phyloP scores from a whole-genome alignment of 64 coral and sea anemone species.

The Montipora efflorescens region DNA sequence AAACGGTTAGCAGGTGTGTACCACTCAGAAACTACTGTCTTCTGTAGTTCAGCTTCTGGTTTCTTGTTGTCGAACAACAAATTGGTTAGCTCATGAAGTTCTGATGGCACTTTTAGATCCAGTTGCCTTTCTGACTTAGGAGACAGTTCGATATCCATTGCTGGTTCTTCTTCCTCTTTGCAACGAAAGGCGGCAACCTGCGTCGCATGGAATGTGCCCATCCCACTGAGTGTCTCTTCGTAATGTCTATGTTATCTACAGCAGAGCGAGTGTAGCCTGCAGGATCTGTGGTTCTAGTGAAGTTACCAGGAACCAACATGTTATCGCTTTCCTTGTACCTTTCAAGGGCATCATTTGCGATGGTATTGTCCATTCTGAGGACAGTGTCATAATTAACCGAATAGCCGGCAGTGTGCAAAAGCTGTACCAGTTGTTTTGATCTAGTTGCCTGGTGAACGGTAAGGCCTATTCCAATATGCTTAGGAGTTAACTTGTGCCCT shows the following conservation, averaged over 20 bases:
- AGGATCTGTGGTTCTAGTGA: neutral
- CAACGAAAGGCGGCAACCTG: slow-evolving; percentile 40
- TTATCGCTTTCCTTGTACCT: slow-evolving; percentile 33
- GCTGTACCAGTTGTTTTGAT: slow-evolving; percentile 62
- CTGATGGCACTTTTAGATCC: slow-evolving; percentile 33
- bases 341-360: slow-evolving; percentile 38
- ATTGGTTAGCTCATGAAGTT: slow-evolving; percentile 12
- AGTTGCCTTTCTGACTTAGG: slow-evolving; percentile 9
- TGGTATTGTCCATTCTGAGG: slow-evolving; percentile 34
- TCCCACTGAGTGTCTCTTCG: slow-evolving; percentile 58
- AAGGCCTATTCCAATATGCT: slow-evolving; percentile 64
- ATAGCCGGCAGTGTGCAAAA: slow-evolving; percentile 43
- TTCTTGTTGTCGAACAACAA: neutral
- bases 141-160: slow-evolving; percentile 5
- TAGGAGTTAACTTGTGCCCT: slow-evolving; percentile 41
- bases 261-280: slow-evolving; percentile 24
- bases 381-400: slow-evolving; percentile 40
- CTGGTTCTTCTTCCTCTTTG: slow-evolving; percentile 16
- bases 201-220: slow-evolving; percentile 71
- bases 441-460: slow-evolving; percentile 72
- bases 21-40: slow-evolving; percentile 15
- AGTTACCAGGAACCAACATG: slow-evolving; percentile 54
- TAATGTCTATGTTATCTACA: slow-evolving; percentile 71
- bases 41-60: slow-evolving; percentile 6
- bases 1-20: slow-evolving; percentile 15